These are phyloP conservation scores for Rhinichthys osculus DNA, from an alignment of 2,797 vertebrate genomes.

Conservation along the genomic window DNA sequence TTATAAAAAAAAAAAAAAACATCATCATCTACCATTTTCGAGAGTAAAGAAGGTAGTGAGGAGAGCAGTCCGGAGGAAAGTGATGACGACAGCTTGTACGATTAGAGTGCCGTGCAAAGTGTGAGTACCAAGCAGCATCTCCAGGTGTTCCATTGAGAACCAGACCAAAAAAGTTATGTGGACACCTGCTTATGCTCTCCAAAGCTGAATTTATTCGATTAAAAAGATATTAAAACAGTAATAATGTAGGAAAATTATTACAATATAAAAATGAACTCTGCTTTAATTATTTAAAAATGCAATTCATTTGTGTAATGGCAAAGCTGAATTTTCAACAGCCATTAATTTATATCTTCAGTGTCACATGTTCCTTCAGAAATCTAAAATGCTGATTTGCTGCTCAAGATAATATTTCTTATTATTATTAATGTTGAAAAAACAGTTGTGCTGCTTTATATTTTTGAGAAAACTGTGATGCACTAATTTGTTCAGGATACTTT, in stretches of 20 bases:
- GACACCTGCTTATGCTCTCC: neutral
- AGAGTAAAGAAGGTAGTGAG: too few species aligned
- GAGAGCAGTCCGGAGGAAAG: too few species aligned
- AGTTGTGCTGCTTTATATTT: neutral
- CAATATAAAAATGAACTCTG: neutral
- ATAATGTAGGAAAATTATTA: neutral
- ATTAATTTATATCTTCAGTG: neutral
- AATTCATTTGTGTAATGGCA: neutral
- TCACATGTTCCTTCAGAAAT: neutral
- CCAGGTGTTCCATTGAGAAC: too few species aligned
- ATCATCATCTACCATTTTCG: too few species aligned
- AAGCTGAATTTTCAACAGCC: neutral
- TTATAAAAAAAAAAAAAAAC: too few species aligned
- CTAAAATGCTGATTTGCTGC: neutral
- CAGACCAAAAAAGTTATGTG: too few species aligned
- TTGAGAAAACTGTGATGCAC: neutral
- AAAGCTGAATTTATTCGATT: neutral
- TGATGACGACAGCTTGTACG: too few species aligned
- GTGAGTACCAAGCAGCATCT: too few species aligned
- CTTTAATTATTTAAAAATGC: neutral
- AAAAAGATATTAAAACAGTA: neutral
- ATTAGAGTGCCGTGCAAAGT: too few species aligned
- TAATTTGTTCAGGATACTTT: neutral
- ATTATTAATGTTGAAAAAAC: neutral
- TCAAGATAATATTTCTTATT: neutral